Base-by-base conservation (phyloP, 2,888 invertebrate species). In the Hyppa rectilinea region DNA sequence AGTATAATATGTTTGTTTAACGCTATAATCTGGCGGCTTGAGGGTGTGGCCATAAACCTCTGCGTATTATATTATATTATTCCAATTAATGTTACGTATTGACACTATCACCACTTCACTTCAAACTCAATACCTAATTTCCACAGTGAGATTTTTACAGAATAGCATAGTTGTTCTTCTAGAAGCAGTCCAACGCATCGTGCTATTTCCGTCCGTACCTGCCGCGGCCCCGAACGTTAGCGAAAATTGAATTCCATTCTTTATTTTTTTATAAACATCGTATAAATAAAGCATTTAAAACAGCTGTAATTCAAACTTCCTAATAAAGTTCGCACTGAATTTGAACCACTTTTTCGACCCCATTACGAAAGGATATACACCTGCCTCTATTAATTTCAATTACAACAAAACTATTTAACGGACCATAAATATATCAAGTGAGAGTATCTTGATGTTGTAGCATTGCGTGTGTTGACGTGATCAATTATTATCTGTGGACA, bases 401-500 rank as follows among this genome's bases (percentile, higher is more conserved):
- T 77, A 79, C 66, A 80, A 80, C 45, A 80, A 74, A 78, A 67
- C 75, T 52, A 80, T 61, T 77, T 61, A 79, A 43, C 63, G 67
- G 26, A 60, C 80, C 49, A 74, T 80, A 78, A 80, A 78, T 80
- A 80, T 68, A 75, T 80, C 75, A 79, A 79, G 75, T 60, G 50
- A 62, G 76, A 72, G 80, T 80, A 60, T 64, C 75, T 80, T 74
- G 75, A 58, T 78, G 67, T 78, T 66, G 43, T 63, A 50, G 45
- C 59, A n/a, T 77, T 60, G 77, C 80, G 77, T 78, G 77, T 79
- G 40, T 20, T 77, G 67, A 79, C 63, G 80, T 79, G 59, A 78
- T 78, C 80, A 74, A 80, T 79, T 78, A 75, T 80, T 80, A 75
- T 78, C 80, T 80, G 80, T 78, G 75, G 75, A 64, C 77, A 29